Base-by-base conservation (phyloP, 2,888 invertebrate genomes). In the Plagiodera versicolora region DNA sequence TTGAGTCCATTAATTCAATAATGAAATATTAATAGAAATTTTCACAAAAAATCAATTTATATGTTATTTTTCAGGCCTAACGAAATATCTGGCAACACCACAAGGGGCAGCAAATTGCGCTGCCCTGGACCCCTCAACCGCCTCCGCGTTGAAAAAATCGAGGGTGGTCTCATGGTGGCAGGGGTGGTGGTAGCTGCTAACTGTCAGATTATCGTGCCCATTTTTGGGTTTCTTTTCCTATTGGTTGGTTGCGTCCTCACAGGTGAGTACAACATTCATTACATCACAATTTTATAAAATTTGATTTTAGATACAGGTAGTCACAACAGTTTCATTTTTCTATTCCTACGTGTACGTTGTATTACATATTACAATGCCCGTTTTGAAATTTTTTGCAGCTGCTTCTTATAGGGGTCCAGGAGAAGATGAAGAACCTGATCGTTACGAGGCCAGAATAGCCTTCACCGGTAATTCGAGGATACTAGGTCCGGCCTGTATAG, bases 111-210 rank as follows among this genome's bases (percentile, higher is more conserved):
- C 56, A 76, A 75, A 61, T 83, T 76, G 59, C 79, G 84, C 74
- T 89, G 88, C 77, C 88, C 89, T 56, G 85, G 88, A 45, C 87
- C 88, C 53, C 86, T 89, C 74, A 87, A 89, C 58, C 84, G 88
- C 57, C 82, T 89, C 55, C 84, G 88, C 66, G 89, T 90, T 67
- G 90, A 90, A 80, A 89, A 89, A 79, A 89, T 89, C 77, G 89
- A 90, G 75, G 89, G 89, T 52, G 90, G 90, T 19, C 82, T 91
- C 60, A 87, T 89, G 78, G 89, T 90, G 46, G 89, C 90, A 10
- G 90, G 90, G 2, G 88, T 90, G 55, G 89, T 89, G 16, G 87
- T 90, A 46, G 89, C 89, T 35, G 89, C 89, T 67, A 90, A 89
- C 80, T 91, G 90, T 77, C 90, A 90, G 79, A 87, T 90, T 68